Evolutionary conservation across 2,888 invertebrate species (phyloP), one percentile per base, ranked within the genome.

Genomic region (Torymus tubicola): DNA sequence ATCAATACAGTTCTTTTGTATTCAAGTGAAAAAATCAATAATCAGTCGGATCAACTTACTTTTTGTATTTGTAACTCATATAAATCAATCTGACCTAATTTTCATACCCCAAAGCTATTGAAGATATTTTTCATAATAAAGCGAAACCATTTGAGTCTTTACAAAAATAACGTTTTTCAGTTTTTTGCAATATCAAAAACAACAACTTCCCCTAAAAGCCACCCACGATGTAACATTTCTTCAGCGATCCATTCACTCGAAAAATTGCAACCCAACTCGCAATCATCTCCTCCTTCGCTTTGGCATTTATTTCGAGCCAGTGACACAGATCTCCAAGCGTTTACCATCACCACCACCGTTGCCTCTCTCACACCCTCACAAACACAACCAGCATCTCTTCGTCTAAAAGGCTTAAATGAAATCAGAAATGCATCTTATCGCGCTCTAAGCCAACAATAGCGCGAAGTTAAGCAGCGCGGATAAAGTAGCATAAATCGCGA

Each of bases 401-500:
- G 31, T 31, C 12, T 16, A 70, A 58, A 70, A 14, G 0, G 10
- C 18, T 31, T 60, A 60, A 75, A 68, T 64, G 42, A 53, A 68
- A 75, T 75, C 61, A 68, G 53, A 68, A 75, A 58, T 61, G 18
- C 53, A 61, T 75, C 75, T 75, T 75, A 68, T 75, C 75, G 53
- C 52, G 67, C 61, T 75, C 60, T 18, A 67, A 52, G 24, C 18
- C 3, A 74, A 76, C 76, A 76, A 63, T 76, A 31, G 50, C 18
- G 53, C 42, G 53, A 60, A 61, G 69, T 69, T 76, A 76, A 76
- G 76, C 63, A 69, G 69, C 21, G 63, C 18, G 68, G 53, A 76
- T 76, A 76, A 69, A 76, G 76, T 55, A 69, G 69, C 69, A 63
- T 69, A 76, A 69, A 69, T 76, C 55, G 53, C 42, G 57, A 76